phyloP scores from a whole-genome alignment of 2,888 invertebrate genomes.

The Leptinotarsa haldemani region DNA sequence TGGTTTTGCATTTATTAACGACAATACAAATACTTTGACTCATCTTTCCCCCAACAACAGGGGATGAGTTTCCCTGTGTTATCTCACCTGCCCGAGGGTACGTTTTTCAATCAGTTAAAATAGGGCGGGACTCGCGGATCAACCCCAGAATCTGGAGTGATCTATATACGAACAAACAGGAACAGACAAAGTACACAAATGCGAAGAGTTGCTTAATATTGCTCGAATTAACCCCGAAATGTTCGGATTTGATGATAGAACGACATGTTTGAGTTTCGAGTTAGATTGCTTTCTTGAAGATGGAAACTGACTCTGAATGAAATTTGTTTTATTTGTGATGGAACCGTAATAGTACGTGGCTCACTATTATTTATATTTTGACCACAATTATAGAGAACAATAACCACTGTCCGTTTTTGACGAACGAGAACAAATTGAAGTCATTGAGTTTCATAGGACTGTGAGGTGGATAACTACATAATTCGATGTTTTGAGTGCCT shows the following conservation, averaged over 20 bases:
- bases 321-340: not conserved
- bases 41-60: slow-evolving; percentile 49
- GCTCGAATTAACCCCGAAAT: slow-evolving; percentile 25
- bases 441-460: too few relatives aligned
- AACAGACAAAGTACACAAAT: slow-evolving; percentile 47
- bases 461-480: too few relatives aligned
- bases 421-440: too few relatives aligned
- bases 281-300: not conserved
- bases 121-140: slow-evolving; percentile 42
- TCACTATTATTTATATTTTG: too few relatives aligned
- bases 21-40: slow-evolving; percentile 58
- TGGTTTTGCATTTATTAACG: slow-evolving; percentile 54
- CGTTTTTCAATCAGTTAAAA: slow-evolving; percentile 58
- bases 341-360: too few relatives aligned
- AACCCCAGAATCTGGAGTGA: slow-evolving; percentile 42
- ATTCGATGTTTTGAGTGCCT: too few relatives aligned
- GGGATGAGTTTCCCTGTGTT: slow-evolving; percentile 49
- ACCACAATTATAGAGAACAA: too few relatives aligned
- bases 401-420: too few relatives aligned
- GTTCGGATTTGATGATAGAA: slow-evolving; percentile 22
- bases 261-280: slow-evolving; percentile 25
- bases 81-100: slow-evolving; percentile 58
- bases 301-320: not conserved
- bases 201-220: slow-evolving; percentile 49
- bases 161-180: slow-evolving; percentile 42